These are phyloP conservation scores for Sceloporus tristichus DNA, from an alignment of 2,113 vertebrate genomes.

Conservation along the genomic window DNA sequence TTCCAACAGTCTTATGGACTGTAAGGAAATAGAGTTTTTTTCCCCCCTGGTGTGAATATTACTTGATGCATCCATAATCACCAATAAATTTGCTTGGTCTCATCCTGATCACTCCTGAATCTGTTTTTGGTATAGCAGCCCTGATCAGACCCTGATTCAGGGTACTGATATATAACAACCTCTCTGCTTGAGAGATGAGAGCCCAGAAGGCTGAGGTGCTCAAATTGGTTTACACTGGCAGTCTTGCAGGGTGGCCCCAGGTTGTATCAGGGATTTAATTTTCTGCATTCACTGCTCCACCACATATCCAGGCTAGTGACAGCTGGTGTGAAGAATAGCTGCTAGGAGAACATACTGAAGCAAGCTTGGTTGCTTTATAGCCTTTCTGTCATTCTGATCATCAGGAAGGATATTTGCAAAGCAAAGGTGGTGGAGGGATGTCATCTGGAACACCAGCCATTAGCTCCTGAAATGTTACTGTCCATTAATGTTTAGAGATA, in stretches of 20 bases:
- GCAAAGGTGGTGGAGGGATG: constrained; percentile 50
- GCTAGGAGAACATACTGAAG: not conserved
- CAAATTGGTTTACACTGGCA: not conserved
- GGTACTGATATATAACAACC: not conserved
- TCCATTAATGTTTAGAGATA: constrained; percentile 30
- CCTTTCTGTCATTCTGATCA: constrained; percentile 32
- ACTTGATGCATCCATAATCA: no score
- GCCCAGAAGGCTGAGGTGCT: not conserved
- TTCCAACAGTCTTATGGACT: no score
- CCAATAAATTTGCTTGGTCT: no score
- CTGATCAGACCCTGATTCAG: not conserved
- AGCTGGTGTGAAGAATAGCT: not conserved
- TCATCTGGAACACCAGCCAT: constrained; percentile 19
- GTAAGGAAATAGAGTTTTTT: no score
- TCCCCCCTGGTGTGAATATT: no score
- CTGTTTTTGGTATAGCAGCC: not conserved
- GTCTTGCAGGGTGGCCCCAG: not conserved
- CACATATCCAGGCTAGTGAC: not conserved
- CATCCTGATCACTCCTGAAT: not conserved
- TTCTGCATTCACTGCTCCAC: not conserved
- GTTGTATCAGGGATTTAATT: constrained; percentile 15
- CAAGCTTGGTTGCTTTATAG: constrained; percentile 25
- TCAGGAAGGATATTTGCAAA: constrained; percentile 58
- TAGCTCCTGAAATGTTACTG: constrained; percentile 62
- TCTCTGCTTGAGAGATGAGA: not conserved